Base-by-base conservation (phyloP, 2,113 vertebrate genomes). In the Nannospalax galili region DNA sequence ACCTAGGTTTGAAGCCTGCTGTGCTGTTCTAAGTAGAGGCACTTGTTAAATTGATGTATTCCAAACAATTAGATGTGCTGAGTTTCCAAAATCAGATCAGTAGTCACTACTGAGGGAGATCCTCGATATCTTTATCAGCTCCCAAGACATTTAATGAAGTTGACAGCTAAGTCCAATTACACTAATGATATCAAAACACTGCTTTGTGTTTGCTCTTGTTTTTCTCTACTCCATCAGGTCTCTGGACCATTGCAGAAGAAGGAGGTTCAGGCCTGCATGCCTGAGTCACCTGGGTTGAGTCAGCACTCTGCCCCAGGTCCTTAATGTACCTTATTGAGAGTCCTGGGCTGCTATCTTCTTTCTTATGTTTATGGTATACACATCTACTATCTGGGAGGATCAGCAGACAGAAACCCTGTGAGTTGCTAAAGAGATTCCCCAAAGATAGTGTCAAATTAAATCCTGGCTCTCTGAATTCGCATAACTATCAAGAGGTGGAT, bases 381-480 rank as follows among this genome's bases (percentile, higher is more conserved):
- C 64, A 70, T 35, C n/a, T 35, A 60, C 42, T 95, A 96, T 93
- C 96, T 95, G 95, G 73, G n/a, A 96, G 24, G 72, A 97, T 97
- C 95, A 88, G 92, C 88, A 96, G 96, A 96, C 52, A 62, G 92
- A 96, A 96, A 92, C 95, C n/a, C 87, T 67, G 30, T 81, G 85
- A 93, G 91, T 96, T 93, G 96, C 93, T 93, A 92, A 96, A 96
- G 93, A 93, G 96, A 96, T 97, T 92, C 88, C 90, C 52, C 73
- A 35, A 52, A 88, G 96, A 96, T 91, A 97, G 16, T 84, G 91
- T 95, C 97, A 97, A 95, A 97, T 97, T 91, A 95, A 97, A 94
- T 84, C 74, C 85, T 19, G 17, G 90, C 56, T 84, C 37, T 96
- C 64, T 60, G 26, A 88, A 80, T 92, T 95, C 91, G 78, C 40